phyloP scores from a whole-genome alignment of 2,888 invertebrate genomes.

The Callyntrura guangdongensis region DNA sequence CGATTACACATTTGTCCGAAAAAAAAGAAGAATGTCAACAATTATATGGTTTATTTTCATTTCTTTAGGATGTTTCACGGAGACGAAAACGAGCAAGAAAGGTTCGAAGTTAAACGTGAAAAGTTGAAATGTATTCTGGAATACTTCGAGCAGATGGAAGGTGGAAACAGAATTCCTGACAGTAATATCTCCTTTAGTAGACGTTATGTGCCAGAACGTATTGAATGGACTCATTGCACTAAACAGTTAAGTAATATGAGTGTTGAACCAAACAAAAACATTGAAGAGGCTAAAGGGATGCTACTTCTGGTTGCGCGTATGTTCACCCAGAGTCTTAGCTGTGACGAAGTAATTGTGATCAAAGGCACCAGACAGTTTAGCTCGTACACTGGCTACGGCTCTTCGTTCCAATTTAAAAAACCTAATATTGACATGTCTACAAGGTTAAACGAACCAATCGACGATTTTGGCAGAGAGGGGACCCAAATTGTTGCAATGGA shows the following conservation, averaged over 20 bases:
- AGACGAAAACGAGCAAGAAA: not conserved
- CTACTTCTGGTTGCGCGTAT: conserved; percentile 86
- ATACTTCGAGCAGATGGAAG: not conserved
- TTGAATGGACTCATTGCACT: not conserved
- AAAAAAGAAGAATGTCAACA: too few species aligned
- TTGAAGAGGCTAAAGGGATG: not conserved
- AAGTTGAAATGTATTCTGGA: not conserved
- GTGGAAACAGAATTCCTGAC: not conserved
- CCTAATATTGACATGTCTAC: conserved; percentile 73
- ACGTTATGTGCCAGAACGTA: not conserved
- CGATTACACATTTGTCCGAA: too few species aligned
- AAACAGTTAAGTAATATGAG: not conserved
- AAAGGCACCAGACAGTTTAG: not conserved
- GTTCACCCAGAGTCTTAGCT: not conserved
- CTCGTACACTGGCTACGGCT: conserved; percentile 86
- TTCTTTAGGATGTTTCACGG: too few species aligned
- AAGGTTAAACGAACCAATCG: not conserved
- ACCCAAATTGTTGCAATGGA: conserved; percentile 87
- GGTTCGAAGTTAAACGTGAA: not conserved
- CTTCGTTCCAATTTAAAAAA: conserved; percentile 86
- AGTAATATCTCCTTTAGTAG: not conserved
- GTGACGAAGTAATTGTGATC: not conserved
- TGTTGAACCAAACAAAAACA: not conserved
- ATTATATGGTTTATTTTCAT: too few species aligned
- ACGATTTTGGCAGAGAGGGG: conserved; percentile 14